phyloP scores from a whole-genome alignment of 53 echinoderm and acorn worm species.

The Astropecten irregularis region DNA sequence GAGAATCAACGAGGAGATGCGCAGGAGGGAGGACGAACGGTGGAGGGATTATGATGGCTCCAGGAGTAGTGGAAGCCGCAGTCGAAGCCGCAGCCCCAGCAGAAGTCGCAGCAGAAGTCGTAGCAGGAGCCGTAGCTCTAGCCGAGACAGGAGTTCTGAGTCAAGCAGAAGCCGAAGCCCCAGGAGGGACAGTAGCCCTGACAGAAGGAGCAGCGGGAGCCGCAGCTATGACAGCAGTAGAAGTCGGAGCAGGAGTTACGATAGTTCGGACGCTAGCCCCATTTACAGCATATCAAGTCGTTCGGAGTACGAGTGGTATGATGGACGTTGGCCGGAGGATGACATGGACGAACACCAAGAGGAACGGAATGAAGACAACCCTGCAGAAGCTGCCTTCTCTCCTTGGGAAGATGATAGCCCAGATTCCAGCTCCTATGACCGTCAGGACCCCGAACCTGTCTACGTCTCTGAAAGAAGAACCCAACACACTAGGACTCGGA shows the following conservation, averaged over 20 bases:
- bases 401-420: no score
- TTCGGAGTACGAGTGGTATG: no score
- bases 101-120: background rate
- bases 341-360: background rate
- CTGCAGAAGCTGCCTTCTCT: no score
- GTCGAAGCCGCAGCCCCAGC: background rate
- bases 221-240: background rate
- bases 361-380: background rate
- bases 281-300: no score
- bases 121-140: background rate
- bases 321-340: no score
- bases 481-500: background rate
- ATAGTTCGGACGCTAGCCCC: background rate
- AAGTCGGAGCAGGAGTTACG: conserved; percentile 7
- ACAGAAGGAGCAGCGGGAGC: background rate
- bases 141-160: background rate
- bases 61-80: background rate
- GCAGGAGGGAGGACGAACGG: background rate
- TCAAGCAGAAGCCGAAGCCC: background rate
- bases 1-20: background rate
- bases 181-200: background rate
- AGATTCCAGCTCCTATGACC: no score
- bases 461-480: background rate
- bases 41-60: background rate
- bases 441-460: no score